phyloP scores from a whole-genome alignment of 1,140 invertebrate genomes.

The Halictus rubicundus region DNA sequence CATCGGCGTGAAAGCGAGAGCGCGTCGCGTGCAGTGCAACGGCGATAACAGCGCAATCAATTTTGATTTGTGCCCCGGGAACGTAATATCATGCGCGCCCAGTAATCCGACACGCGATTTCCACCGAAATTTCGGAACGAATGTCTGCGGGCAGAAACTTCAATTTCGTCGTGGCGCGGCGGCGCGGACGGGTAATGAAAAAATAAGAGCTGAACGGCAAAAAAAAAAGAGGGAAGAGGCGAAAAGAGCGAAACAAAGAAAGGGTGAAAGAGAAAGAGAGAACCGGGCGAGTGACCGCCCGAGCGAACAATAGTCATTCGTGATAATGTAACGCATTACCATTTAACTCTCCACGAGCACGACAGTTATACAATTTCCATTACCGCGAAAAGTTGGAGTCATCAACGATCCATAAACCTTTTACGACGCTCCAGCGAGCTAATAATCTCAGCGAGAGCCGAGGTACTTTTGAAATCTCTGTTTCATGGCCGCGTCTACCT shows the following conservation, averaged over 20 bases:
- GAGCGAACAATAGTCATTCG: background rate
- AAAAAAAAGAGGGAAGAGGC: background rate
- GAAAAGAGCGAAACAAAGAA: background rate
- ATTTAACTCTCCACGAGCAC: background rate
- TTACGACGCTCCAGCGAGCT: slow-evolving; percentile 14
- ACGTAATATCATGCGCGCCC: slow-evolving; percentile 6
- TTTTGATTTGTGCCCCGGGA: slow-evolving; percentile 16
- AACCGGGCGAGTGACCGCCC: background rate
- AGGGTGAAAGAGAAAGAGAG: background rate
- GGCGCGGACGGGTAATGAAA: background rate
- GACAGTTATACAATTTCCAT: slow-evolving; percentile 31
- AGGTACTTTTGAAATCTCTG: slow-evolving; percentile 17
- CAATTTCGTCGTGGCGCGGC: background rate
- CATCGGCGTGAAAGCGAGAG: background rate
- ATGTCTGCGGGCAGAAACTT: background rate
- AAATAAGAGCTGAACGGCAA: background rate
- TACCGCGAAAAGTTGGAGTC: slow-evolving; percentile 29
- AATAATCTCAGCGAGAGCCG: slow-evolving; percentile 5
- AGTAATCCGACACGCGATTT: background rate
- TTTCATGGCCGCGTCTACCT: no score
- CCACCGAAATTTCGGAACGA: background rate
- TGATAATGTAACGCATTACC: slow-evolving; percentile 19
- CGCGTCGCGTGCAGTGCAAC: background rate
- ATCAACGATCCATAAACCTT: slow-evolving; percentile 42
- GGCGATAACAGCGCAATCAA: slow-evolving; percentile 32